Base-by-base conservation (phyloP, 2,113 vertebrate species). In the Oryzias curvinotus region DNA sequence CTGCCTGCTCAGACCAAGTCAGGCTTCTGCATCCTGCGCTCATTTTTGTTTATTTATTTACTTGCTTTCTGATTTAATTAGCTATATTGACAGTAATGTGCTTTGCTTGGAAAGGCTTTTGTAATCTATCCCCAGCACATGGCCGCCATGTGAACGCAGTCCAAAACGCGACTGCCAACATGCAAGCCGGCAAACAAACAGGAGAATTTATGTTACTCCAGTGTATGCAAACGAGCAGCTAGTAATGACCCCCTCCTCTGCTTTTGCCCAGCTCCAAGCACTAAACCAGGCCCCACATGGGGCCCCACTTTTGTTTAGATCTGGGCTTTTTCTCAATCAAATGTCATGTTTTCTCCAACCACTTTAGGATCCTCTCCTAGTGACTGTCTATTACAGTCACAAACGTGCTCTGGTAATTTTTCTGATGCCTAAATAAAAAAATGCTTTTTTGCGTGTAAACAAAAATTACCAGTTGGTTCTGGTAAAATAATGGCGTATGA, bases 241-340 rank as follows among this genome's bases (percentile, higher is more conserved):
- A 57, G 30, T 63, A 60, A 73, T 57, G 48, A 57, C 43, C 49
- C 19, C 25, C 23, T 30, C 48, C 56, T 19, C 48, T 19, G 25
- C 45, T 72, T 65, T 43, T 69, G 41, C 68, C 65, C 77, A 28
- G 41, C 52, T 73, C 58, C 51, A 52, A 57, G 56, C 52, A 36
- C 23, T 68, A 52, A 76, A 64, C 41, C 47, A 36, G 19, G 52
- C 63, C 59, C 46, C 62, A 64, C 26, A 50, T 23, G 25, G 25
- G 56, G 48, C 52, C 57, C 18, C 48, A 68, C 26, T 51, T 48
- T 42, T 16, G 26, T 49, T 64, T 57, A n/a, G 58, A 75, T 57
- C 48, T 43, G 26, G 58, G 55, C 13, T 61, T 58, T 42, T 63
- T 77, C 52, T 21, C 25, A 58, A 62, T 50, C 7, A 71, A 63